Percentiles rank a stretch among this genome's conserved stretches.
phyloP scores from a whole-genome alignment of 1,140 invertebrate species.

The Heliconius nattereri region DNA sequence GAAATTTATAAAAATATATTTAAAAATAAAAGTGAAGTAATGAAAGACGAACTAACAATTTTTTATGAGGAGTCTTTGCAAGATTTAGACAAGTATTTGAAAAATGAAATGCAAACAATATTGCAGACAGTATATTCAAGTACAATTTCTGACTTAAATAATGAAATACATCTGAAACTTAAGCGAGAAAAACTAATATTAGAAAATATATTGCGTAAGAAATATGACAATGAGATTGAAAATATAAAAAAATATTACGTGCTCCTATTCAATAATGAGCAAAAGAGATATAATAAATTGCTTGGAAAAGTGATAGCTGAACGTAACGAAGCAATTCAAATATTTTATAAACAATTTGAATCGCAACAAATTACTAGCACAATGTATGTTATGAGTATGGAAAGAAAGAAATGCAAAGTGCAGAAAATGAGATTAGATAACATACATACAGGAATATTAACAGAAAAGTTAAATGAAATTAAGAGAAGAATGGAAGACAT shows the following conservation, averaged over 20 bases:
- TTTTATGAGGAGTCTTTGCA: constrained; percentile 64
- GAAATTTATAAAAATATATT: constrained; percentile 58
- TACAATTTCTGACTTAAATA: constrained; percentile 59
- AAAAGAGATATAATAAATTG: constrained; percentile 50
- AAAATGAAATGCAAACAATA: constrained; percentile 53
- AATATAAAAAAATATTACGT: constrained; percentile 70
- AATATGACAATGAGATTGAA: constrained; percentile 52
- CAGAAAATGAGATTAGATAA: constrained; percentile 63
- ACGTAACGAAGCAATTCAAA: constrained; percentile 63
- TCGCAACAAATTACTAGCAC: constrained; percentile 62
- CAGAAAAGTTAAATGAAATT: constrained; percentile 56
- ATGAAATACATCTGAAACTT: constrained; percentile 60
- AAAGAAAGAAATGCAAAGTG: constrained; percentile 73
- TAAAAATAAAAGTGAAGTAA: constrained; percentile 58
- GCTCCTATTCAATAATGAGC: constrained; percentile 59
- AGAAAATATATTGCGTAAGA: constrained; percentile 54
- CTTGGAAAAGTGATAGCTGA: constrained; percentile 54
- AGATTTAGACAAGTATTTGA: constrained; percentile 65
- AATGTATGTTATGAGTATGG: constrained; percentile 71
- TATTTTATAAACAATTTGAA: constrained; percentile 64
- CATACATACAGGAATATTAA: constrained; percentile 52
- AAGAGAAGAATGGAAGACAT: constrained; percentile 56
- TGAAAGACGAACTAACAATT: constrained; percentile 56
- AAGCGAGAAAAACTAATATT: constrained; percentile 54
- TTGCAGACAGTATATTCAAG: constrained; percentile 52